Evolutionary conservation across 2,888 invertebrate genomes (phyloP), one percentile per base, ranked within the genome.

Genomic region (Drosophila trichaetosa): DNA sequence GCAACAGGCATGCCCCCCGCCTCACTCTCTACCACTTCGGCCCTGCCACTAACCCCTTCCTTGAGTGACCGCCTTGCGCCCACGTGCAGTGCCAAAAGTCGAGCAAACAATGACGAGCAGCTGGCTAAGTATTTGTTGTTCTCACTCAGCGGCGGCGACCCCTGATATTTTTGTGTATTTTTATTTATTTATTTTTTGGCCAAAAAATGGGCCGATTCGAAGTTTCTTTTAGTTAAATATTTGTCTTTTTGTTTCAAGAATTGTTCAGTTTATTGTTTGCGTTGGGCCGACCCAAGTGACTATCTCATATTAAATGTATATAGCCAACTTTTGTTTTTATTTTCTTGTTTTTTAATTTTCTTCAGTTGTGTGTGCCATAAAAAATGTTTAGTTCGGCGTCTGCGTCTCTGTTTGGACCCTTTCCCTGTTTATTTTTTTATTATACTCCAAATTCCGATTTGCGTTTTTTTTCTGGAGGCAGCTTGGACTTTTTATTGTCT

Each of bases 91-190:
- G 79, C 68, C 71, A 77, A 80, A 80, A 80, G 74, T 77, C 74
- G 80, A 66, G 70, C 80, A 80, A 87, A 84, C 86, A 86, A 88
- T 87, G 87, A 86, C 76, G 86, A 86, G 83, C 83, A 88, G 87
- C 82, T 83, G 80, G 75, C 58, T 72, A 88, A 84, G 79, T 87
- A 86, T 88, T 86, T 87, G 69, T 68, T 82, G 78, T 88, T 88
- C 87, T 87, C 87, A 87, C 87, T 86, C 83, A 61, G 40, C 33
- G 38, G 27, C 59, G 59, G 57, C 49, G 31, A 33, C 34, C 76
- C 64, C 54, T 72, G 69, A 69, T 80, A 76, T 79, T 79, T 46
- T 46, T 27, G 27, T n/a, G 27, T 38, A 13, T 56, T 71, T 46
- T 68, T 76, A 69, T 79, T 73, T 56, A 27, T 27, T 27, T 54